phyloP scores from a whole-genome alignment of 2,888 invertebrate species.

The Idaea biselata region DNA sequence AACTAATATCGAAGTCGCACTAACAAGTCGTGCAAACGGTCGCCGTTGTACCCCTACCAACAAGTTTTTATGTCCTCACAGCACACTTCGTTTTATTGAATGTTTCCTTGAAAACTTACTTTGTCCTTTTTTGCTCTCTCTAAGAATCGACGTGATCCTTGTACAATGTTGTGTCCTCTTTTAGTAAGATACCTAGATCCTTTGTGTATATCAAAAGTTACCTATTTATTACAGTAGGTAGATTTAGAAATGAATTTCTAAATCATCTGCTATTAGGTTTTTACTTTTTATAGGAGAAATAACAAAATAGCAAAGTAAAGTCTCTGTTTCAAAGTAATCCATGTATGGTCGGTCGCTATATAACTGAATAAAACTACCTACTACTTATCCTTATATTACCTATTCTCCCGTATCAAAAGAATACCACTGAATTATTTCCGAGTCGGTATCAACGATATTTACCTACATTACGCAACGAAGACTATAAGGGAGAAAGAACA shows the following conservation, averaged over 20 bases:
- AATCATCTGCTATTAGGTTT: too few relatives aligned
- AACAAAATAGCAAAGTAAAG: too few relatives aligned
- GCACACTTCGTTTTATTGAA: constrained; percentile 69
- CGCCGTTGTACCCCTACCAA: constrained; percentile 32
- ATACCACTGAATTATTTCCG: not conserved
- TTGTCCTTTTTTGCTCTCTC: constrained; percentile 54
- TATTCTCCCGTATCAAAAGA: constrained; percentile 32
- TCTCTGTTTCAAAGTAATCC: too few relatives aligned
- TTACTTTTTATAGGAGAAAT: too few relatives aligned
- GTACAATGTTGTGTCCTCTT: constrained; percentile 36
- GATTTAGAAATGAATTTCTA: too few relatives aligned
- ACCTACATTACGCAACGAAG: constrained; percentile 7
- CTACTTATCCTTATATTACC: not conserved
- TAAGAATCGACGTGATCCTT: constrained; percentile 53
- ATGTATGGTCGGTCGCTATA: too few relatives aligned
- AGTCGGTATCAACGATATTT: not conserved
- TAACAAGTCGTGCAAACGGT: constrained; percentile 49
- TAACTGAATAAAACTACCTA: constrained; percentile 11
- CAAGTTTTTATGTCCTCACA: constrained; percentile 64
- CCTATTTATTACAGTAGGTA: too few relatives aligned
- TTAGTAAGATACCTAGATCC: not conserved
- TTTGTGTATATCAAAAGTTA: too few relatives aligned
- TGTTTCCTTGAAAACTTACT: constrained; percentile 64
- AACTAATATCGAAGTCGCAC: constrained; percentile 76
- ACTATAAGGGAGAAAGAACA: constrained; percentile 11